Percentiles rank a stretch among this genome's conserved stretches.
Evolutionary conservation across 2,113 vertebrate genomes (phyloP).

Genomic region (Balaenoptera acutorostrata): DNA sequence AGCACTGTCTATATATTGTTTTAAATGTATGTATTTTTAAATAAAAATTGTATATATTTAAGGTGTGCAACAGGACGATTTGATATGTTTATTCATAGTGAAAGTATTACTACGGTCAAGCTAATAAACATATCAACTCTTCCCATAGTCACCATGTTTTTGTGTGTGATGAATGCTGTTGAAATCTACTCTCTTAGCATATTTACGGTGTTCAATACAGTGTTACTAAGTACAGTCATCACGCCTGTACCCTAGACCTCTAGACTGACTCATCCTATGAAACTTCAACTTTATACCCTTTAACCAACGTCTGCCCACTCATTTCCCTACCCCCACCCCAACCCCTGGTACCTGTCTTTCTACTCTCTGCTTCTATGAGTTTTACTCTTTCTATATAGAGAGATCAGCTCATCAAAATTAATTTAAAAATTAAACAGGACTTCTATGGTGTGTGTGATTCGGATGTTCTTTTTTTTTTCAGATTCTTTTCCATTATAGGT

Average conservation of each 20-base stretch:
- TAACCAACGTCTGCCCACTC: not conserved
- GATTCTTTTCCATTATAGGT: not conserved
- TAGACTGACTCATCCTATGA: not conserved
- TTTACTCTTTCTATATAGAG: not conserved
- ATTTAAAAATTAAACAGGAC: not conserved
- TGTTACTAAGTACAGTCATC: not conserved
- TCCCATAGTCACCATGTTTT: not conserved
- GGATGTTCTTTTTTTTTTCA: not conserved
- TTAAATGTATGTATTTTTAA: not conserved
- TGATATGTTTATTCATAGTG: not conserved
- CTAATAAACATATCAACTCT: not conserved
- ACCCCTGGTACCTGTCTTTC: not conserved
- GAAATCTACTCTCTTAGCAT: not conserved
- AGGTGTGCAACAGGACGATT: not conserved
- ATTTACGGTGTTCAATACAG: not conserved
- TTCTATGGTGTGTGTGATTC: not conserved
- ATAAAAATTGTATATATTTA: not conserved
- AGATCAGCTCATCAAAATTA: conserved; percentile 23
- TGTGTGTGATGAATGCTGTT: not conserved
- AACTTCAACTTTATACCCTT: not conserved
- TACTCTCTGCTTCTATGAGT: not conserved
- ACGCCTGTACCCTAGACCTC: not conserved
- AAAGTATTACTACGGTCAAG: not conserved
- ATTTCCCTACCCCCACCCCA: not conserved
- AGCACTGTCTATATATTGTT: not conserved